phyloP scores from a whole-genome alignment of 2,888 invertebrate species.

The Chrysotoxum bicinctum region DNA sequence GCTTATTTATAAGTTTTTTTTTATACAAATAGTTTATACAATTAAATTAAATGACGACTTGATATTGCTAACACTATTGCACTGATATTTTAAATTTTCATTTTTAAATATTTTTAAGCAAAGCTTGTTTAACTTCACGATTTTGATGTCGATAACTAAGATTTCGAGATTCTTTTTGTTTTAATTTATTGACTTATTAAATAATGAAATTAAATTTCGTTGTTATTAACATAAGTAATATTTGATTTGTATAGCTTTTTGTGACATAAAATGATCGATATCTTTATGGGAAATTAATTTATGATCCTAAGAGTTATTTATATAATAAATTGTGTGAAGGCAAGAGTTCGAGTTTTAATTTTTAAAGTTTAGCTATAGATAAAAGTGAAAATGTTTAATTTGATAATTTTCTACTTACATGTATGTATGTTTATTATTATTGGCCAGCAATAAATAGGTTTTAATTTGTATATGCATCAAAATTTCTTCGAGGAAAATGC shows the following conservation, averaged over 20 bases:
- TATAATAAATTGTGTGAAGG: conserved; percentile 30
- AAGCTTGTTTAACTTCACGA: neutral
- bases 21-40: neutral
- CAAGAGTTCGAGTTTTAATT: conserved; percentile 52
- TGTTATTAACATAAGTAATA: conserved; percentile 41
- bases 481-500: conserved; percentile 41
- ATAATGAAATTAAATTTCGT: conserved; percentile 34
- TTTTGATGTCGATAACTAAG: conserved; percentile 28
- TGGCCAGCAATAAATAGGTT: conserved; percentile 47
- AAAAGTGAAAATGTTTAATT: neutral
- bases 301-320: neutral
- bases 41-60: conserved; percentile 32
- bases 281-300: neutral
- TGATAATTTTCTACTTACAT: conserved; percentile 18
- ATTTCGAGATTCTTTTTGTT: conserved; percentile 57
- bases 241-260: conserved; percentile 28
- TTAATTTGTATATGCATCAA: conserved; percentile 4
- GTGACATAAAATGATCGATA: conserved; percentile 16
- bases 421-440: neutral
- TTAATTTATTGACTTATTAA: neutral
- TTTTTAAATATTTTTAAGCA: conserved; percentile 5
- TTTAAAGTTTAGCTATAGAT: conserved; percentile 1
- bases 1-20: conserved; percentile 26
- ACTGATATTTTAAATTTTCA: conserved; percentile 24
- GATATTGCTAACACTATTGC: conserved; percentile 54